Evolutionary conservation across 1,140 invertebrate genomes (phyloP), one percentile per base, ranked within the genome.

Genomic region (Bombus ignitus): DNA sequence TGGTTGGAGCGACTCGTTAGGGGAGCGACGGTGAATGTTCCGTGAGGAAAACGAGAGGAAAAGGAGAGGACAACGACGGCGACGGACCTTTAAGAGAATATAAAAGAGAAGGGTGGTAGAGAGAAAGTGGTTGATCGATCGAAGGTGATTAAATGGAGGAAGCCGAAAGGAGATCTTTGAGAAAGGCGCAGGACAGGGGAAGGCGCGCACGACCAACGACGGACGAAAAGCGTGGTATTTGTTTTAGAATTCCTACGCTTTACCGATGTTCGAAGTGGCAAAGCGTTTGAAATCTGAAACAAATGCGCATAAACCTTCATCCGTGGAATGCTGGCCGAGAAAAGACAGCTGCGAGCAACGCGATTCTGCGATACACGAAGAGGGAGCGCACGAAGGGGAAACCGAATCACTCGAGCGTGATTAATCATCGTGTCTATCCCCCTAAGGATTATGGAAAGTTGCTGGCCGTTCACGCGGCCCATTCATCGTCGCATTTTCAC

Each of bases 221-320:
- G 57, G 57, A 82, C 59, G 39, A 79, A 73, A 87, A 81, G 88
- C 92, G 93, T 94, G 91, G 93, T 95, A 95, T 95, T 96, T 93
- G 96, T 95, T 97, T 97, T 97, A 97, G 97, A 97, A 97, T 97
- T 97, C 97, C 96, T 97, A 97, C 97, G 97, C 97, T 97, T 97
- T 97, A 97, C 97, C 96, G 96, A 96, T 92, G 93, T 91, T 94
- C 92, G 93, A 95, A 95, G 94, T 95, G 97, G 97, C 96, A 97
- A 97, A 97, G 97, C 97, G 97, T 97, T 97, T 97, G 97, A 97
- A 97, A 97, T 97, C 97, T 97, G 96, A 97, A 97, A 97, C 97
- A 92, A 95, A 96, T 95, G 94, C 94, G 91, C 92, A 92, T 92
- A 92, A 93, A 92, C 80, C 90, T 92, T 93, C 93, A 91, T 90